Conservation (phyloP, 2,113 vertebrate genomes). For the Apus apus region DNA sequence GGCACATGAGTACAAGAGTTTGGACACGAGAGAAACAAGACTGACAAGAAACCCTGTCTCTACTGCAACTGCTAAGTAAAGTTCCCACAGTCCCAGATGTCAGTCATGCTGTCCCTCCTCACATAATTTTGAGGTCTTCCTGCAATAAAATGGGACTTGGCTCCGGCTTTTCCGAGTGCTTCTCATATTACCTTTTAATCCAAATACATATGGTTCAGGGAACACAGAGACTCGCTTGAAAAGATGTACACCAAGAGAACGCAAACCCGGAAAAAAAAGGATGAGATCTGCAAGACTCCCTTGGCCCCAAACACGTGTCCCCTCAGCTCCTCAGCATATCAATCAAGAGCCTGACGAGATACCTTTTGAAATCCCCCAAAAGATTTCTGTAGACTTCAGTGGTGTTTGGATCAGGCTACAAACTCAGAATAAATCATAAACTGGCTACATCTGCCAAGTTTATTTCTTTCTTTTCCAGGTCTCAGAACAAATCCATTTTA, state of each 20-base stretch:
- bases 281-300: conserved; percentile 41
- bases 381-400: conserved; percentile 44
- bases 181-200: conserved; percentile 64
- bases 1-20: neutral
- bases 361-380: conserved; percentile 50
- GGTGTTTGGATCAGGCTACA: conserved; percentile 51
- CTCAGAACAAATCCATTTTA: conserved; percentile 58
- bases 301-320: neutral
- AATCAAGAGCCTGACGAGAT: conserved; percentile 49
- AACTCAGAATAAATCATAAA: conserved; percentile 61
- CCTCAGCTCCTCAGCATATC: conserved; percentile 32
- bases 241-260: conserved; percentile 36
- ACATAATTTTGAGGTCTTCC: conserved; percentile 13
- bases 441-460: conserved; percentile 48
- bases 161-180: conserved; percentile 35
- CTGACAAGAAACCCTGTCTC: neutral
- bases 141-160: conserved; percentile 50
- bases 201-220: conserved; percentile 53
- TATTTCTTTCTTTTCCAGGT: conserved; percentile 53
- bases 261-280: conserved; percentile 19
- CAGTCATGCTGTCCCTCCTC: neutral
- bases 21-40: neutral
- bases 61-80: neutral
- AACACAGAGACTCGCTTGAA: conserved; percentile 41
- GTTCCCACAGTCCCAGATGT: conserved; percentile 9